These are phyloP conservation scores for Uromys caudimaculatus DNA, from an alignment of 2,797 vertebrate species.

Conservation along the genomic window DNA sequence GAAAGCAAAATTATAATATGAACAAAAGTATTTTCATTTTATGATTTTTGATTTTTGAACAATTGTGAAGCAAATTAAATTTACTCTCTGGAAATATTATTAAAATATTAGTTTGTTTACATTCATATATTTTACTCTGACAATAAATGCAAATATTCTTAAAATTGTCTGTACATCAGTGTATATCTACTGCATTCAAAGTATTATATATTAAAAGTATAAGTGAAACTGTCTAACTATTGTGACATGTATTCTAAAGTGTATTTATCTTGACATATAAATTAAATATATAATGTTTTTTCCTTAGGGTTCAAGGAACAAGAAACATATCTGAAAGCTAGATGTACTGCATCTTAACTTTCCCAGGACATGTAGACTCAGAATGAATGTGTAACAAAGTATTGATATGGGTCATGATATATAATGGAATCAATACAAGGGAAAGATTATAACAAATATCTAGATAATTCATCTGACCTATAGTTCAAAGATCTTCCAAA, in stretches of 20 bases:
- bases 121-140: too few relatives aligned
- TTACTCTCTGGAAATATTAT: neutral
- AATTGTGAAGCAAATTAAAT: neutral
- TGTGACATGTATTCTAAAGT: neutral
- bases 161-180: neutral
- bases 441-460: neutral
- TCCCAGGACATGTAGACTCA: neutral
- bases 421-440: neutral
- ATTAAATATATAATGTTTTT: neutral
- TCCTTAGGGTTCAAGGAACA: neutral
- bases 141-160: neutral
- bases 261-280: neutral
- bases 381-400: neutral
- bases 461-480: neutral
- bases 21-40: neutral
- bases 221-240: neutral
- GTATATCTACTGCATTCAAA: neutral
- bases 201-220: neutral
- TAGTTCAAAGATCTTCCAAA: slow-evolving; percentile 15
- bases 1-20: neutral
- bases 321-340: neutral
- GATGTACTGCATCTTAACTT: neutral
- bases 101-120: neutral
- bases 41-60: neutral
- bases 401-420: neutral